phyloP scores from a whole-genome alignment of 2,113 vertebrate species.

The Loxodonta africana region DNA sequence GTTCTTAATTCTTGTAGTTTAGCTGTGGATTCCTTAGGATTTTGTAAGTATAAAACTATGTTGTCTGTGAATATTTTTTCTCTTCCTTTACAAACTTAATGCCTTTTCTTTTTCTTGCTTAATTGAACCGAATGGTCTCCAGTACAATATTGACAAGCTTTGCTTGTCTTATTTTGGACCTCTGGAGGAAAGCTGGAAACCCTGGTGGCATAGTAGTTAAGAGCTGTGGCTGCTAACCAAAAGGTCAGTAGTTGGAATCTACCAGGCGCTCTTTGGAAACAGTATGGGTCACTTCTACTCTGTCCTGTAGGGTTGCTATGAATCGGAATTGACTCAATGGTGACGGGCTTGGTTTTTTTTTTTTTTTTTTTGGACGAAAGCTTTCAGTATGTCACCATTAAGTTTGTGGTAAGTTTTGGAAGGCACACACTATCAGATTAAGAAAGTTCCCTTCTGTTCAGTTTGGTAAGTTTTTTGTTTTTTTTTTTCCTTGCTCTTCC shows the following conservation, averaged over 20 bases:
- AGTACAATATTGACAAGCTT: not conserved
- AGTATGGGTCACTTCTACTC: no score
- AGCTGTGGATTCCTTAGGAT: not conserved
- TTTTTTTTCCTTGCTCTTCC: no score
- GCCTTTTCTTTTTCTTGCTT: not conserved
- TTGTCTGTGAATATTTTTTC: not conserved
- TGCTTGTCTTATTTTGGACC: not conserved
- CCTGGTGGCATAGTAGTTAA: no score
- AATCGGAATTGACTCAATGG: no score
- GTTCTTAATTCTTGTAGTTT: no score
- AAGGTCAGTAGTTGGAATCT: no score
- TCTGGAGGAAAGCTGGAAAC: not conserved
- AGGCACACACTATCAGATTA: not conserved
- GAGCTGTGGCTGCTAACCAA: no score
- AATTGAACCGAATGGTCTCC: not conserved
- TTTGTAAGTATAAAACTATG: not conserved
- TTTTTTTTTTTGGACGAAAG: no score
- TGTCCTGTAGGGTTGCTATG: no score
- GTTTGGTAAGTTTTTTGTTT: not conserved
- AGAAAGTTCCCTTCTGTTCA: not conserved
- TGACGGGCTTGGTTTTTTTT: no score
- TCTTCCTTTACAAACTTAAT: not conserved
- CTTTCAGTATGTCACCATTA: not conserved
- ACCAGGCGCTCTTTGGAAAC: no score
- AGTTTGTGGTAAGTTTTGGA: not conserved